Evolutionary conservation across 1,140 invertebrate genomes (phyloP).

Genomic region (Platyscapa corneri): DNA sequence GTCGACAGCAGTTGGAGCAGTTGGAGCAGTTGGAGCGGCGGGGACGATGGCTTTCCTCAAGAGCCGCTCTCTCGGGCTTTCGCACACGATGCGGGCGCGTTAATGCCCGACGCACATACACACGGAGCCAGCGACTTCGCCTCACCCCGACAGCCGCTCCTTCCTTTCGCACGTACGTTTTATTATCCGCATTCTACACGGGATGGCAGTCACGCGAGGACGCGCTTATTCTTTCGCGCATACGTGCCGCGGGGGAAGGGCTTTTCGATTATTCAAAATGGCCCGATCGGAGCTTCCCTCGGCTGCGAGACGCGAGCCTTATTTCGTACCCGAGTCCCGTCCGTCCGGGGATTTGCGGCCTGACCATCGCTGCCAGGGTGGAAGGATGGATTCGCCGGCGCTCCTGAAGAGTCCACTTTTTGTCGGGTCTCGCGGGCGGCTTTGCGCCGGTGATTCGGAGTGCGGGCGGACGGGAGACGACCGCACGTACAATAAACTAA

Average conservation of each 20-base stretch:
- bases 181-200: neutral
- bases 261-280: conserved; percentile 50
- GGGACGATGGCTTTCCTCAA: neutral
- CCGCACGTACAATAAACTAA: conserved; percentile 73
- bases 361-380: neutral
- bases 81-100: conserved; percentile 26
- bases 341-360: conserved; percentile 35
- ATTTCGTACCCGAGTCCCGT: conserved; percentile 35
- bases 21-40: neutral
- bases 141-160: too few relatives aligned
- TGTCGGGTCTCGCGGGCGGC: conserved; percentile 5
- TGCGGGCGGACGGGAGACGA: conserved; percentile 45
- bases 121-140: neutral
- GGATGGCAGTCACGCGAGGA: conserved; percentile 17
- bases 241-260: neutral
- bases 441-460: conserved; percentile 44
- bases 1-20: conserved; percentile 31
- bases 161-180: neutral
- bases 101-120: neutral
- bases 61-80: neutral
- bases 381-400: neutral
- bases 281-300: neutral
- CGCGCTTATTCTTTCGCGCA: conserved; percentile 2
- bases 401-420: neutral
- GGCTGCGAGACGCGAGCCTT: neutral